Conservation (phyloP, 2,113 vertebrate genomes). For the Actinemys pallida region DNA sequence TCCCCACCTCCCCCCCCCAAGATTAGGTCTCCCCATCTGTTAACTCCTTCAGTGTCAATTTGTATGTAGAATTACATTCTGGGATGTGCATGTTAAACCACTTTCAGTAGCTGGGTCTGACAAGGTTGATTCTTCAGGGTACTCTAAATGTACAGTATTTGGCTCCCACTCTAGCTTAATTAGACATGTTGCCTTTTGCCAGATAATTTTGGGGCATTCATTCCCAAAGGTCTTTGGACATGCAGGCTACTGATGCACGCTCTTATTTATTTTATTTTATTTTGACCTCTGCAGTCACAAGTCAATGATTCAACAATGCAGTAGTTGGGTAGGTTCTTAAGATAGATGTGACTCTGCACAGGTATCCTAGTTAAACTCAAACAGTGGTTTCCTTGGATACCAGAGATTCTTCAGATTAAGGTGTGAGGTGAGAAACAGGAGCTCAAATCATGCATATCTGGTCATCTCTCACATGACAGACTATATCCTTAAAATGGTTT, state of each 20-base stretch:
- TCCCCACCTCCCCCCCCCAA: slow-evolving; percentile 50
- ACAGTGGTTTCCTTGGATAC: neutral
- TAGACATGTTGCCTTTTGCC: neutral
- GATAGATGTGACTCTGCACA: neutral
- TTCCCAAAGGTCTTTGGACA: neutral
- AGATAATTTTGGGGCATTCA: neutral
- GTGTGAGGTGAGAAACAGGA: neutral
- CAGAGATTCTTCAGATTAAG: neutral
- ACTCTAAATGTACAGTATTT: neutral
- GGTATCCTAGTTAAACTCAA: neutral
- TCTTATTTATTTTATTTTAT: too few species aligned
- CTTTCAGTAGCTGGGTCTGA: neutral
- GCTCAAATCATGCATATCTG: neutral
- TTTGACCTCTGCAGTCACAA: neutral
- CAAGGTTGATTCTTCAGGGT: neutral
- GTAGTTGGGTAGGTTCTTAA: neutral
- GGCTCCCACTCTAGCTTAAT: neutral
- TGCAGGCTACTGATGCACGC: neutral
- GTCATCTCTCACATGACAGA: neutral
- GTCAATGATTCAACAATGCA: neutral
- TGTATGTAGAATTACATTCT: slow-evolving; percentile 84
- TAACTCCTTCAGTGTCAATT: slow-evolving; percentile 72
- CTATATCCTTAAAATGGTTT: neutral
- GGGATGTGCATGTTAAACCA: slow-evolving; percentile 79
- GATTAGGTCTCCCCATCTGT: slow-evolving; percentile 77